These are phyloP conservation scores for Babylonia areolata DNA, from an alignment of 1,140 invertebrate genomes.

Conservation along the genomic window DNA sequence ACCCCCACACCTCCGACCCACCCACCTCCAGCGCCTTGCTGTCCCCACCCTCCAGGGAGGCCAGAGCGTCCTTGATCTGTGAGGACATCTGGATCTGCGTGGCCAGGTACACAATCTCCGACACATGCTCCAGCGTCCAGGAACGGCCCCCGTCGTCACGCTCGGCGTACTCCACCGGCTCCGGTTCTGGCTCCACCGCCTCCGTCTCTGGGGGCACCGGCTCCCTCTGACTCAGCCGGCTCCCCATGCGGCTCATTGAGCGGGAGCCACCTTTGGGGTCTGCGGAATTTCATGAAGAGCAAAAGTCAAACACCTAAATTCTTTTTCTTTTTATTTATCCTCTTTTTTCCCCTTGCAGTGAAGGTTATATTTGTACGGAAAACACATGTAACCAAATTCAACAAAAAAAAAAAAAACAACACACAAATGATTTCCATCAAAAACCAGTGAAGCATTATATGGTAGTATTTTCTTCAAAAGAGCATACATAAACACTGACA, in stretches of 20 bases:
- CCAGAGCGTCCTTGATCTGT: slow-evolving; percentile 61
- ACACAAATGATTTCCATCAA: too few species aligned
- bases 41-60: slow-evolving; percentile 58
- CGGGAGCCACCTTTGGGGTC: slow-evolving; percentile 3
- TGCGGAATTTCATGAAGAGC: neutral
- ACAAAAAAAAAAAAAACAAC: too few species aligned
- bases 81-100: slow-evolving; percentile 69
- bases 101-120: slow-evolving; percentile 70
- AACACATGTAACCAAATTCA: too few species aligned
- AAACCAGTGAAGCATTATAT: too few species aligned
- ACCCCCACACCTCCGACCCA: too few species aligned
- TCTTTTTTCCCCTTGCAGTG: too few species aligned
- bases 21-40: slow-evolving; percentile 58
- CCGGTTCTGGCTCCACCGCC: neutral
- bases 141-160: slow-evolving; percentile 52
- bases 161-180: slow-evolving; percentile 21
- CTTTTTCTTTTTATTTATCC: too few species aligned
- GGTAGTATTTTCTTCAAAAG: too few species aligned
- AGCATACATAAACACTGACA: too few species aligned
- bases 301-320: too few species aligned
- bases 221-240: slow-evolving; percentile 49
- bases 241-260: slow-evolving; percentile 43
- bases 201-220: neutral
- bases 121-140: slow-evolving; percentile 72
- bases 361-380: too few species aligned